Base-by-base conservation (phyloP, 2,113 vertebrate species). In the Calidris pygmaea region DNA sequence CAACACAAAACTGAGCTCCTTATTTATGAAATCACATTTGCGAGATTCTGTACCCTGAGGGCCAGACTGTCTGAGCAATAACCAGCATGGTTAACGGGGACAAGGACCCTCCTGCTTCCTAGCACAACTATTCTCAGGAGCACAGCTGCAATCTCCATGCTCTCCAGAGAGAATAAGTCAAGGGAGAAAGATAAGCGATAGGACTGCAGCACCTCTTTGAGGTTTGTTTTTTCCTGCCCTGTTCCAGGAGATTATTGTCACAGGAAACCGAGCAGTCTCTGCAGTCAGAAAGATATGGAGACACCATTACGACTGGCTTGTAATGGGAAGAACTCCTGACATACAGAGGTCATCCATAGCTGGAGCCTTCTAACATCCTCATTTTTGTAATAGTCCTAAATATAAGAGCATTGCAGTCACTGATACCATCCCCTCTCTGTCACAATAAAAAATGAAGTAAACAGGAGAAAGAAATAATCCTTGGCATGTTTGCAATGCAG, bases 231-330 rank as follows among this genome's bases (percentile, higher is more conserved):
- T 93, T 85, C 58, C 62, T 93, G 45, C 43, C 48, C 76, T 92
- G 39, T 79, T 81, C 32, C 68, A 90, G 56, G 30, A 90, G 88
- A 92, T 92, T 81, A 86, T 84, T 94, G 79, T 90, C 86, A 90
- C 43, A 93, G 92, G 88, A 94, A 95, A 75, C 43, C 15, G 56
- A 93, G 20, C 16, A 39, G 65, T 48, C 41, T 68, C 68, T 95
- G 88, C 13, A 75, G 29, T 35, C 41, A 79, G 50, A 65, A 89
- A 93, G 93, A 94, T 93, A 91, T 2, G 6, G 68, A 77, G 35
- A 45, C 21, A 48, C 30, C 79, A 78, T 75, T 84, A 39, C 14
- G 24, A n/a, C 19, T 32, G 60, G 8, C 26, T 71, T 88, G 10
- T 60, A 72, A 4, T 55, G 35, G 19, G 48, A 65, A 84, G 6